Base-by-base conservation (phyloP, 2,797 vertebrate genomes). In the Hydrocynus forskahlii region DNA sequence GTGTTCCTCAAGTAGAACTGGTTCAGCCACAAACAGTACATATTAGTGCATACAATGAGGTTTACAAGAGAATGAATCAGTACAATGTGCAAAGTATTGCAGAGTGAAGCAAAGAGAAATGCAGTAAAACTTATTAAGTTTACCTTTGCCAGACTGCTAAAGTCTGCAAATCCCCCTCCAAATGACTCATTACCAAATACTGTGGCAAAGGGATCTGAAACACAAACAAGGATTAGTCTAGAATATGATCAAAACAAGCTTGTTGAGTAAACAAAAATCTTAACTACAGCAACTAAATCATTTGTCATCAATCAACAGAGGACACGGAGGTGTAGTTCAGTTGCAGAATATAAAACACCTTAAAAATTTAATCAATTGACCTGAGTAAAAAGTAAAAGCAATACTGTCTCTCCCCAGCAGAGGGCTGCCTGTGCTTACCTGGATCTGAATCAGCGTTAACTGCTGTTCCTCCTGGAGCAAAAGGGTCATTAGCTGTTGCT, bases 121-220 rank as follows among this genome's bases (percentile, higher is more conserved):
- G n/a, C 12, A 72, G 54, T 19, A 54, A 25, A 10, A 72, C 10
- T 66, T 70, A 60, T 7, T 5, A 70, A 29, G n/a, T 12, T 94
- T 96, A 99, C 97, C 96, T 99, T 97, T 63, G 96, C 90, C 87
- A 99, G 91, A 0, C 91, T 91, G 89, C 95, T 97, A 84, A 99
- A 99, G 91, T 99, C 97, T 85, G 97, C 97, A 94, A 99, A 99
- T 83, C 96, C 96, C 48, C 92, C 95, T 88, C 93, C 95, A 88
- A 97, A 97, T 1, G 96, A 96, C 69, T 99, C 98, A 0, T 90
- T 97, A 87, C 98, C 97, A 90, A 99, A 99, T 74, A 97, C 91
- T 76, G 97, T 96, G 80, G 96, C 93, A 91, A 99, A 99, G 0
- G 96, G 97, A 90, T 99, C 98, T 94, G 92, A 21, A 84, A 93